These are phyloP conservation scores for Beroe forskalii DNA, from an alignment of 37 sponge, comb jelly and placozoan genomes.

Conservation along the genomic window DNA sequence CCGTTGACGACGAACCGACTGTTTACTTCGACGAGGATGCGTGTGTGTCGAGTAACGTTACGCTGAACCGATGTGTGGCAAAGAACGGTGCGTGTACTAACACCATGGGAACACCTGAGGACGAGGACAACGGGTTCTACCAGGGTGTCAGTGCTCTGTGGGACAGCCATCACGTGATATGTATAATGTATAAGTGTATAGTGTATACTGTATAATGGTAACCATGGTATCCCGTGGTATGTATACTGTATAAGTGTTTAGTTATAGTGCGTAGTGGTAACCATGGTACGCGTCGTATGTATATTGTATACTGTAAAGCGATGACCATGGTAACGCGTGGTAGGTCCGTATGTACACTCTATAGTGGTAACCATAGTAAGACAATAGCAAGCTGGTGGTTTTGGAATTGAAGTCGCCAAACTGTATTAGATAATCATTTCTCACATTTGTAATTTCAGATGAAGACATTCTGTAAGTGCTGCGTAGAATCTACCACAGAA, in stretches of 20 bases:
- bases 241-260: too few relatives aligned
- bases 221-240: background rate
- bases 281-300: too few relatives aligned
- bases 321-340: background rate
- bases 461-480: conserved; percentile 44
- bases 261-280: too few relatives aligned
- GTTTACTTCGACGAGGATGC: background rate
- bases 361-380: background rate
- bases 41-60: conserved; percentile 17
- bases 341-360: too few relatives aligned
- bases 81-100: conserved; percentile 50
- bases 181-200: too few relatives aligned
- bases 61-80: conserved; percentile 40
- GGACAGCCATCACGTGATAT: conserved; percentile 23
- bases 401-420: too few relatives aligned
- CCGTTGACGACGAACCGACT: conserved; percentile 1
- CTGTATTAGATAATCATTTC: too few relatives aligned
- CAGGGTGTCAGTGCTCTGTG: conserved; percentile 2
- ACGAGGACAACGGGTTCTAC: background rate
- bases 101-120: background rate
- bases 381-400: background rate
- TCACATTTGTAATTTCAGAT: too few relatives aligned
- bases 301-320: too few relatives aligned
- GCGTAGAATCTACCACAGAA: background rate
- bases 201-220: background rate